phyloP scores from a whole-genome alignment of 2,113 vertebrate genomes.

The Spilogale gracilis region DNA sequence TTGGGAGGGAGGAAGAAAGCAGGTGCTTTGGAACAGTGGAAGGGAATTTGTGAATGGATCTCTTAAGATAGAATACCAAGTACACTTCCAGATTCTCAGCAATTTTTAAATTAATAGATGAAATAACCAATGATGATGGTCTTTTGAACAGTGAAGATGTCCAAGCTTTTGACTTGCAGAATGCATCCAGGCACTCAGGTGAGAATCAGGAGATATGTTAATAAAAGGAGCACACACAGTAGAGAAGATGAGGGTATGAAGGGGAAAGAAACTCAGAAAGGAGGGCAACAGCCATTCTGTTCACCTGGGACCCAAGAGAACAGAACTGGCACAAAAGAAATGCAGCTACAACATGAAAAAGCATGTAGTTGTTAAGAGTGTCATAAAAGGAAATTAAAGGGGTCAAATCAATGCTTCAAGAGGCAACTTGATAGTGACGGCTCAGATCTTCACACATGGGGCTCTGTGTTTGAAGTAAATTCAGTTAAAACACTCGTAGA shows the following conservation, averaged over 20 bases:
- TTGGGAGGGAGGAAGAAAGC: background rate
- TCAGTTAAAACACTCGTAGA: constrained; percentile 59
- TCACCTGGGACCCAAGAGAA: constrained; percentile 45
- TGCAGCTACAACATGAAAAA: constrained; percentile 61
- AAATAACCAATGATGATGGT: background rate
- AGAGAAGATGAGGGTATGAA: background rate
- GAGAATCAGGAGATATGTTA: constrained; percentile 13
- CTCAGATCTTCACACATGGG: constrained; percentile 59
- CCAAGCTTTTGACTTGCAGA: background rate
- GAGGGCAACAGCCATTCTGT: background rate
- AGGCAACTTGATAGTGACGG: background rate
- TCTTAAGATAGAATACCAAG: background rate
- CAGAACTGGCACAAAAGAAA: constrained; percentile 65
- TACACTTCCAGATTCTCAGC: background rate
- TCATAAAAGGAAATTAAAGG: constrained; percentile 70
- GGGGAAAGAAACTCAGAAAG: background rate
- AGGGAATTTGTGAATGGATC: background rate
- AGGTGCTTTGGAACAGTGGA: background rate
- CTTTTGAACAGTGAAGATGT: background rate
- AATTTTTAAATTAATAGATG: background rate
- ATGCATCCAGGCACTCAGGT: background rate
- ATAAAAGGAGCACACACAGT: background rate
- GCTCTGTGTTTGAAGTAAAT: constrained; percentile 65
- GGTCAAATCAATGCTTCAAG: constrained; percentile 41
- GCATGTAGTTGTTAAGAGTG: constrained; percentile 39